Conservation (phyloP, 2,797 vertebrate genomes). For the Myotis pilosus region DNA sequence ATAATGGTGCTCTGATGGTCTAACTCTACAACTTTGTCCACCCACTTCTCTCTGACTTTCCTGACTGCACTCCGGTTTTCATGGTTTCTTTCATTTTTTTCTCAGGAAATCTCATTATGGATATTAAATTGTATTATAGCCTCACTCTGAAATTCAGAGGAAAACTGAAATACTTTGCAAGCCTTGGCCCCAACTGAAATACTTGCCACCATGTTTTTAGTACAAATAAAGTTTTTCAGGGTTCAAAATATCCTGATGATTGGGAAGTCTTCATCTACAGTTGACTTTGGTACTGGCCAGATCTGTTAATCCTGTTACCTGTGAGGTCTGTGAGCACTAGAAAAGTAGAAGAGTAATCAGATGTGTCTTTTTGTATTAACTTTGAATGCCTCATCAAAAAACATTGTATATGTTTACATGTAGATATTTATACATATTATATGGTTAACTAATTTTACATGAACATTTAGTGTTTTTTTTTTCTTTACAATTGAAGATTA, state of each 20-base stretch:
- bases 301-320: neutral
- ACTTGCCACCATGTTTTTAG: neutral
- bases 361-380: constrained; percentile 2
- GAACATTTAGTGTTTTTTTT: neutral
- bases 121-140: neutral
- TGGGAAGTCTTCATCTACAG: neutral
- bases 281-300: neutral
- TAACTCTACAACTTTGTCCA: neutral
- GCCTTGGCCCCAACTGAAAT: neutral
- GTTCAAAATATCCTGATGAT: neutral
- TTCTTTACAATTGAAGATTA: neutral
- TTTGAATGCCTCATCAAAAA: neutral
- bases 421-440: neutral
- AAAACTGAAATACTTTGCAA: constrained; percentile 35
- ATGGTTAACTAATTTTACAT: constrained; percentile 10
- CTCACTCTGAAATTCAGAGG: neutral
- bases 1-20: neutral
- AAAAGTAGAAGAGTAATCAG: neutral
- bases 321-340: neutral
- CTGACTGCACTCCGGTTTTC: neutral
- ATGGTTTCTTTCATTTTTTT: constrained; percentile 8
- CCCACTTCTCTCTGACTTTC: neutral
- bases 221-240: neutral
- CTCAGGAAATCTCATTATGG: neutral
- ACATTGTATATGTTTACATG: neutral